Percentiles rank a stretch among this genome's conserved stretches.
phyloP scores from a whole-genome alignment of 2,797 vertebrate genomes.

The Erithacus rubecula region DNA sequence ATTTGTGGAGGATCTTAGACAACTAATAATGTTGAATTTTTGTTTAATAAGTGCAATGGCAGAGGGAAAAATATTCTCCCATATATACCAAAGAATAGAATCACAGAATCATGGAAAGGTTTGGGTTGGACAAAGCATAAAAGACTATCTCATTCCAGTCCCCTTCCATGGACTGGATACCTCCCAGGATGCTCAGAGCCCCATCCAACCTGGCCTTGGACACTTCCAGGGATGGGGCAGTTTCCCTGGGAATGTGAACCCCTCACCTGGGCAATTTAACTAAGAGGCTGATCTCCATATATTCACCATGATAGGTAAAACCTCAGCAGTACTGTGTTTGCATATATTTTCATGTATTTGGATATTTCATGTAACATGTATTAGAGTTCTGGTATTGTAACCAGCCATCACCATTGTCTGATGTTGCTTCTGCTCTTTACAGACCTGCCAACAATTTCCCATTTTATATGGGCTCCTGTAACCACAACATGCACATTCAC shows the following conservation, averaged over 20 bases:
- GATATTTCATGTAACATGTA: neutral
- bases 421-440: neutral
- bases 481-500: neutral
- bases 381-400: neutral
- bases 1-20: neutral
- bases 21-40: neutral
- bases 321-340: neutral
- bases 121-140: neutral
- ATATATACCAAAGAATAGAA: neutral
- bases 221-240: neutral
- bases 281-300: neutral
- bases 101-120: neutral
- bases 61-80: neutral
- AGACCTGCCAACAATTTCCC: neutral
- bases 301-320: neutral
- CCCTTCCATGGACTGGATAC: neutral
- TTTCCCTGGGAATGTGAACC: neutral
- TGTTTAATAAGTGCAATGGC: neutral
- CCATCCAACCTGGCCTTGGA: neutral
- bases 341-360: neutral
- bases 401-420: neutral
- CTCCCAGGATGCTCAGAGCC: neutral
- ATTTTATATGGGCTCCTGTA: neutral
- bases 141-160: neutral
- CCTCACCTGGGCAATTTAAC: neutral